Evolutionary conservation across 1,140 invertebrate species (phyloP).

Genomic region (Limonius californicus): DNA sequence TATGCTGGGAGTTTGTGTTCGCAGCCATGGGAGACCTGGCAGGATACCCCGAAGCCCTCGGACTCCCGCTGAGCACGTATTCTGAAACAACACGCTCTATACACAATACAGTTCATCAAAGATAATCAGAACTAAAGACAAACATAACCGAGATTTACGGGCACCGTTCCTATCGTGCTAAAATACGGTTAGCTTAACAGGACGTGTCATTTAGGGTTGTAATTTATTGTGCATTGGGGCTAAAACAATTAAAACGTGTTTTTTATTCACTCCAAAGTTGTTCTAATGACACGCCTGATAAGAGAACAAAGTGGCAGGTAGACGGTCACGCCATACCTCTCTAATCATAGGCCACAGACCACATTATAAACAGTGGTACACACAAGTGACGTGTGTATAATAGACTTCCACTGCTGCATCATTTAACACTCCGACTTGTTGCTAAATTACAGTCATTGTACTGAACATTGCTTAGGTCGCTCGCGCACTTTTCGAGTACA

Average conservation of each 20-base stretch:
- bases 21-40: conserved; percentile 49
- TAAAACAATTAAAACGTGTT: conserved; percentile 18
- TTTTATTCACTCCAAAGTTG: conserved; percentile 13
- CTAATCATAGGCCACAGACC: neutral
- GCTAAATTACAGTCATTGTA: conserved; percentile 7
- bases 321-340: conserved; percentile 15
- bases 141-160: conserved; percentile 8
- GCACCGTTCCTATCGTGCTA: neutral
- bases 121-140: conserved; percentile 10
- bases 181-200: conserved; percentile 4
- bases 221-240: conserved; percentile 14
- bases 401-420: neutral
- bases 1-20: conserved; percentile 38
- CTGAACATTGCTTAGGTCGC: neutral
- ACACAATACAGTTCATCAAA: conserved; percentile 13
- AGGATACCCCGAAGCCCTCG: conserved; percentile 43
- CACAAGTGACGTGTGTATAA: conserved; percentile 8
- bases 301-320: conserved; percentile 18
- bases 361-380: neutral
- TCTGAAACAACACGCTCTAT: conserved; percentile 47
- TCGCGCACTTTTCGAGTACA: neutral
- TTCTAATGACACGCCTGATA: conserved; percentile 21
- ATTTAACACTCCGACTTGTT: conserved; percentile 1
- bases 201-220: neutral
- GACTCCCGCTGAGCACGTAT: conserved; percentile 53